phyloP scores from a whole-genome alignment of 2,888 invertebrate genomes.

The Caenorhabditis sp. region DNA sequence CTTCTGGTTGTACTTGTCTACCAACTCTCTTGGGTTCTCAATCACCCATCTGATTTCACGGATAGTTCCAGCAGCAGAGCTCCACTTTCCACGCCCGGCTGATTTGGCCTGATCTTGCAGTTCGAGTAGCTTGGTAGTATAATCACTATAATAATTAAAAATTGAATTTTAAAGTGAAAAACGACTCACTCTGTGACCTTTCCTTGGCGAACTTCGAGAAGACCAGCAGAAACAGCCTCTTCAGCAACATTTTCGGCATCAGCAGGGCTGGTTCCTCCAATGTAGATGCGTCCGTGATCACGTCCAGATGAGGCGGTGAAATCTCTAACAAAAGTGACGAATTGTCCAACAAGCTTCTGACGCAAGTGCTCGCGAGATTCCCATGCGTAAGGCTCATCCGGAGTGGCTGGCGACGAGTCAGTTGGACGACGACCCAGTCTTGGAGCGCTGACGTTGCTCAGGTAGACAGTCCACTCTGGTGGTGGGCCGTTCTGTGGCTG shows the following conservation, averaged over 20 bases:
- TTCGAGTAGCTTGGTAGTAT: constrained; percentile 87
- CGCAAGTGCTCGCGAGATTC: constrained; percentile 96
- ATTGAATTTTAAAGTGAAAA: background rate
- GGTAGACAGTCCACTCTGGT: constrained; percentile 91
- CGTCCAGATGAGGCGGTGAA: constrained; percentile 90
- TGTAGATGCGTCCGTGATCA: constrained; percentile 88
- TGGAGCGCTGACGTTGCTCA: constrained; percentile 94
- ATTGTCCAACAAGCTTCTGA: constrained; percentile 89
- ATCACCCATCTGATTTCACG: constrained; percentile 88
- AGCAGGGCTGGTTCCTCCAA: constrained; percentile 82
- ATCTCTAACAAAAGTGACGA: constrained; percentile 91
- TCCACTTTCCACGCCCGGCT: constrained; percentile 90
- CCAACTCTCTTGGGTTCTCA: constrained; percentile 90
- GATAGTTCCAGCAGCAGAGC: constrained; percentile 58
- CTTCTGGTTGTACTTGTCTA: constrained; percentile 91
- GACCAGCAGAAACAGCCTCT: constrained; percentile 91
- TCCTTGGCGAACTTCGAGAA: constrained; percentile 88
- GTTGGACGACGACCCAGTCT: constrained; percentile 90
- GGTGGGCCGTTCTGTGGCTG: constrained; percentile 89
- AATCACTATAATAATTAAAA: constrained; percentile 83
- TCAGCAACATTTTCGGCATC: constrained; percentile 93
- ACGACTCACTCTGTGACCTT: constrained; percentile 80
- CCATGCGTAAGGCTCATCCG: constrained; percentile 91
- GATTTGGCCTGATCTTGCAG: constrained; percentile 93
- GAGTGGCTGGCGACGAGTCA: constrained; percentile 83